Conservation (phyloP, 1,140 invertebrate species). For the Anastatus disparis region DNA sequence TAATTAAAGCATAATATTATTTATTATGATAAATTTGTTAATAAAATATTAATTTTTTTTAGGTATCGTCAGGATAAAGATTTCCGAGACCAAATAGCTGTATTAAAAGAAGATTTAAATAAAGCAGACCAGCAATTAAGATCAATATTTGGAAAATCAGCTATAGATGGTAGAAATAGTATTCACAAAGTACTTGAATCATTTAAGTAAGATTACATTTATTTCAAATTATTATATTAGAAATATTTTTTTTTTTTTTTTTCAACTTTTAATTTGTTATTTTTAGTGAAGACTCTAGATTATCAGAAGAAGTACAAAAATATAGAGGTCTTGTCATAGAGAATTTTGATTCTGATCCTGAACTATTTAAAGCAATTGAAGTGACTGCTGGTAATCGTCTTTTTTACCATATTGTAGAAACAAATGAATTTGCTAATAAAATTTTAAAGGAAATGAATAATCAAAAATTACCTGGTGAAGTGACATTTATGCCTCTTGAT, state of each 20-base stretch:
- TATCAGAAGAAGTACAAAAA: constrained; percentile 75
- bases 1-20: constrained; percentile 13
- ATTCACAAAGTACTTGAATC: constrained; percentile 94
- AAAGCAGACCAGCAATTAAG: constrained; percentile 94
- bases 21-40: too few species aligned
- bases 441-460: constrained; percentile 99
- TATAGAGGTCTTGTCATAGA: constrained; percentile 98
- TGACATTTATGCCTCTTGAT: constrained; percentile 99
- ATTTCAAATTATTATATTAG: too few species aligned
- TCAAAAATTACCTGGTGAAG: constrained; percentile 93
- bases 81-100: constrained; percentile 89
- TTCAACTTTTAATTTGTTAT: background rate
- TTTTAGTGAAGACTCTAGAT: constrained; percentile 79
- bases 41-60: background rate
- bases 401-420: constrained; percentile 98
- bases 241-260: too few species aligned
- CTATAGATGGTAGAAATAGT: constrained; percentile 95
- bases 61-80: constrained; percentile 88
- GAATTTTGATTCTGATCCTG: constrained; percentile 96
- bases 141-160: constrained; percentile 98
- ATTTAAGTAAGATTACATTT: constrained; percentile 69
- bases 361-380: constrained; percentile 98
- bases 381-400: constrained; percentile 97
- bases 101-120: constrained; percentile 92
- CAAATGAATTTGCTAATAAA: constrained; percentile 95